phyloP scores from a whole-genome alignment of 2,888 invertebrate genomes.

The Nephrotoma guestfalica region DNA sequence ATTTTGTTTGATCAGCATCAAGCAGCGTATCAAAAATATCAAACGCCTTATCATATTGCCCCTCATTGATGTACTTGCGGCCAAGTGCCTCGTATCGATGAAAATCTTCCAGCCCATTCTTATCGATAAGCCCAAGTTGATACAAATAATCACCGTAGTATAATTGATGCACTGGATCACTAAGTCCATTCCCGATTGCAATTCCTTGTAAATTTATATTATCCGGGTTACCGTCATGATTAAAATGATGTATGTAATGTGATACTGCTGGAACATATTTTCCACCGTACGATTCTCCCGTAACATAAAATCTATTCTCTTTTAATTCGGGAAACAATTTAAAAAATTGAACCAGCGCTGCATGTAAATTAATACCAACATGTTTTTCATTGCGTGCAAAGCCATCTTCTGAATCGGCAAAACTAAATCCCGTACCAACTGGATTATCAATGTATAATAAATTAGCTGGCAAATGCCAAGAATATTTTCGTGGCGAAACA shows the following conservation, averaged over 20 bases:
- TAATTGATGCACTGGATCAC: conserved; percentile 38
- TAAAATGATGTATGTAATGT: conserved; percentile 13
- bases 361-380: conserved; percentile 46
- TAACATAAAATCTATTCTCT: conserved; percentile 43
- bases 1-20: conserved; percentile 42
- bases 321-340: conserved; percentile 44
- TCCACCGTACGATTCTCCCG: conserved; percentile 52
- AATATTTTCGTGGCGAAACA: conserved; percentile 28
- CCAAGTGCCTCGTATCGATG: conserved; percentile 42
- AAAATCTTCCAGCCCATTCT: conserved; percentile 34
- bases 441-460: conserved; percentile 53
- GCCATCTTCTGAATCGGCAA: conserved; percentile 46
- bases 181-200: conserved; percentile 42
- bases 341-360: conserved; percentile 46
- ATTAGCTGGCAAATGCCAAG: conserved; percentile 48
- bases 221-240: conserved; percentile 18
- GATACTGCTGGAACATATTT: conserved; percentile 39
- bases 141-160: conserved; percentile 39
- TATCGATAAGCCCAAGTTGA: conserved; percentile 41
- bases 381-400: conserved; percentile 45
- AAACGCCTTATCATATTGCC: conserved; percentile 49
- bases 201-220: conserved; percentile 36
- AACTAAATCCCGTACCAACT: conserved; percentile 51
- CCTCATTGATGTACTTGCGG: conserved; percentile 41
- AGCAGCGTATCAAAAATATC: conserved; percentile 49